Conservation (phyloP, 2,888 invertebrate species). For the Dichetophora obliterata region DNA sequence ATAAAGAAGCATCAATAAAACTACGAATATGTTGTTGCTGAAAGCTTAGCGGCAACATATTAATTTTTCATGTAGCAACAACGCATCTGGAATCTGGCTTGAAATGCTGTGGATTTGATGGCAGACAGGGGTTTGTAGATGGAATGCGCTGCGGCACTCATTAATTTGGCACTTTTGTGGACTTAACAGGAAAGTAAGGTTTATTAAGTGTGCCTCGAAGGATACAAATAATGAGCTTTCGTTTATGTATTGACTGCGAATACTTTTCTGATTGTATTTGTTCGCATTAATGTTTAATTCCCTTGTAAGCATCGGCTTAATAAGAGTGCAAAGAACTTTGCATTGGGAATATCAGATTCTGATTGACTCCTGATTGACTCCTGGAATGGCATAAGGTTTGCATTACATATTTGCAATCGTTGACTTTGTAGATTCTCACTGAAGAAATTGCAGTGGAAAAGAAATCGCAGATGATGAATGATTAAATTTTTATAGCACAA, state of each 20-base stretch:
- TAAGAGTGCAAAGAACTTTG: constrained; percentile 15
- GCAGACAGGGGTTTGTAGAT: background rate
- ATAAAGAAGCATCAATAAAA: background rate
- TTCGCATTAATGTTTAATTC: constrained; percentile 2
- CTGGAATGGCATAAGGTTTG: background rate
- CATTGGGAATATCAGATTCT: background rate
- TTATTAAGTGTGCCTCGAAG: background rate
- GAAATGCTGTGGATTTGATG: background rate
- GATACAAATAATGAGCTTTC: background rate
- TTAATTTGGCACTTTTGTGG: constrained; percentile 12
- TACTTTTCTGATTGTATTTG: constrained; percentile 14
- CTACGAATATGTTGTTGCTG: too few species aligned
- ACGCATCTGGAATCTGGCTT: background rate
- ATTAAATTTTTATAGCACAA: too few species aligned
- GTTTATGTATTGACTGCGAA: constrained; percentile 9
- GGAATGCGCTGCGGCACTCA: constrained; percentile 4
- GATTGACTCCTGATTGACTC: constrained; percentile 9
- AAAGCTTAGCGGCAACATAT: too few species aligned
- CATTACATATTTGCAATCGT: background rate
- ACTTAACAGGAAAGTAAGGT: background rate
- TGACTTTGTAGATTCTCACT: background rate
- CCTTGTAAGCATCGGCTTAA: background rate
- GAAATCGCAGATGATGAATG: too few species aligned
- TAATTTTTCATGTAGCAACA: background rate
- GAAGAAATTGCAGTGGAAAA: too few species aligned